Evolutionary conservation across 2,888 invertebrate genomes (phyloP).

Genomic region (Cheilosia vulpina): DNA sequence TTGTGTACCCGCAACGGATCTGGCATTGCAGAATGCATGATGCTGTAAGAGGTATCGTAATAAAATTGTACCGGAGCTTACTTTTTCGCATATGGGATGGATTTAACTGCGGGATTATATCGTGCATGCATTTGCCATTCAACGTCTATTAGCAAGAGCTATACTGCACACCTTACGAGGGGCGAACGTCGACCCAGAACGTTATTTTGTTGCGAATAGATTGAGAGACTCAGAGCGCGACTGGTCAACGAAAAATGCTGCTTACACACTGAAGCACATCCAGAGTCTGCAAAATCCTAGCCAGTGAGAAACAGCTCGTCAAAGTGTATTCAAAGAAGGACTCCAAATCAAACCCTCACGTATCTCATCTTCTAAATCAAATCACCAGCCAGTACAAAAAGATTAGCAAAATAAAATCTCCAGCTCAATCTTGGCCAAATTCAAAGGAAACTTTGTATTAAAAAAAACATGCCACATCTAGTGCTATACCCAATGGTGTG

Average conservation of each 20-base stretch:
- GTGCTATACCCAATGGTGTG: not conserved
- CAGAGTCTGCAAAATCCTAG: too few relatives aligned
- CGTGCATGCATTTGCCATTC: not conserved
- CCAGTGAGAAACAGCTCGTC: too few relatives aligned
- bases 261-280: too few relatives aligned
- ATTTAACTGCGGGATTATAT: not conserved
- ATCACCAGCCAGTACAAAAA: too few relatives aligned
- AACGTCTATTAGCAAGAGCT: not conserved
- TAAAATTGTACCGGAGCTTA: not conserved
- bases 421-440: not conserved
- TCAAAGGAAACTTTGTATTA: not conserved
- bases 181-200: too few relatives aligned
- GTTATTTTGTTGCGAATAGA: too few relatives aligned
- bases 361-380: too few relatives aligned
- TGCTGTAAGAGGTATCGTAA: constrained; percentile 15
- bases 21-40: constrained; percentile 17
- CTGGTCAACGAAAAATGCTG: too few relatives aligned
- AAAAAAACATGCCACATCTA: not conserved
- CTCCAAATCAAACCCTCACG: too few relatives aligned
- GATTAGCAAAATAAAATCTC: too few relatives aligned
- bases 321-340: too few relatives aligned
- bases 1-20: constrained; percentile 1
- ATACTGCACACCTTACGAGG: not conserved
- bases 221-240: too few relatives aligned
- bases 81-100: not conserved